These are phyloP conservation scores for Nymphalis io DNA, from an alignment of 1,140 invertebrate species.

Conservation along the genomic window DNA sequence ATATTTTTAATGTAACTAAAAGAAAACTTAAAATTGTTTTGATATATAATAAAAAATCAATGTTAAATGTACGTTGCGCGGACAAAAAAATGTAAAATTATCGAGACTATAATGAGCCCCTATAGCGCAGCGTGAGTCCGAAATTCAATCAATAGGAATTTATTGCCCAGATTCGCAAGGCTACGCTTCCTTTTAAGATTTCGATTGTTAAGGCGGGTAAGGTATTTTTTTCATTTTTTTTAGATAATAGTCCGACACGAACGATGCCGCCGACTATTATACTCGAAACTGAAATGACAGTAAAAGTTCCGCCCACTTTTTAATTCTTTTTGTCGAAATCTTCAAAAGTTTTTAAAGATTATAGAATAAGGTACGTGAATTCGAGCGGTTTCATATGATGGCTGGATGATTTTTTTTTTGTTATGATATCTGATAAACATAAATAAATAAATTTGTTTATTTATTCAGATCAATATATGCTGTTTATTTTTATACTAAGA, in stretches of 20 bases:
- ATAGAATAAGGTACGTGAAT: slow-evolving; percentile 54
- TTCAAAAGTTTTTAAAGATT: slow-evolving; percentile 77
- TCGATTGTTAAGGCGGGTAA: slow-evolving; percentile 64
- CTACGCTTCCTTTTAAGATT: slow-evolving; percentile 68
- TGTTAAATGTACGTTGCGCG: slow-evolving; percentile 14
- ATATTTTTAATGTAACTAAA: not conserved
- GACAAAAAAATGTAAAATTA: slow-evolving; percentile 55
- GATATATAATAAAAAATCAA: slow-evolving; percentile 20
- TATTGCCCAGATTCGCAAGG: slow-evolving; percentile 78
- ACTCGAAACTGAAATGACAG: slow-evolving; percentile 66
- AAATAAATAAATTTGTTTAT: slow-evolving; percentile 2
- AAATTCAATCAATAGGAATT: slow-evolving; percentile 79
- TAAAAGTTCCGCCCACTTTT: slow-evolving; percentile 78
- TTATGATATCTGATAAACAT: not conserved
- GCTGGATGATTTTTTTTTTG: slow-evolving; percentile 17
- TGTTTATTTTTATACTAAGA: too few relatives aligned
- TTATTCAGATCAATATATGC: too few relatives aligned
- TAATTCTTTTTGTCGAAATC: slow-evolving; percentile 65
- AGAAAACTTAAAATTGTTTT: slow-evolving; percentile 4
- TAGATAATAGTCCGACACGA: slow-evolving; percentile 69
- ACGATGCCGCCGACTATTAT: slow-evolving; percentile 65
- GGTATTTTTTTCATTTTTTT: slow-evolving; percentile 45
- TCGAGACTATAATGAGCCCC: slow-evolving; percentile 74
- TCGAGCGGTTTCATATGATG: slow-evolving; percentile 20
- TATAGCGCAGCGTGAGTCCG: slow-evolving; percentile 76